A percentile compares a stretch with the other conserved stretches of the same genome.
Evolutionary conservation across 2,888 invertebrate species (phyloP).

Genomic region (Pterostichus niger): DNA sequence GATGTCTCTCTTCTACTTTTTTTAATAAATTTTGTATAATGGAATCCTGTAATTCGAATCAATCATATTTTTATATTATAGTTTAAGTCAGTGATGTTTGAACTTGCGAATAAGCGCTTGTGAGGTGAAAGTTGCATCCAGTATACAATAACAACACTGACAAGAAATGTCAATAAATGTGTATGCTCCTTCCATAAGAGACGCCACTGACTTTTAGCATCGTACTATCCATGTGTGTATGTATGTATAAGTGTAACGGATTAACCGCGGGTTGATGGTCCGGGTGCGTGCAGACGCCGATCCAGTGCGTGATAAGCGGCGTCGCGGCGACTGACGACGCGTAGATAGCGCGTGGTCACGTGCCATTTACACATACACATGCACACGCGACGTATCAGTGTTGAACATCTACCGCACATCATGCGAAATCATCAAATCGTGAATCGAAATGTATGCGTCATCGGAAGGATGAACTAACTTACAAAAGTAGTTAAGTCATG

Average conservation of each 20-base stretch:
- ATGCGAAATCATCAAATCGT: constrained; percentile 3
- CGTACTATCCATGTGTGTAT: background rate
- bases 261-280: background rate
- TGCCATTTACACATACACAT: constrained; percentile 20
- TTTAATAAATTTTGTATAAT: too few relatives aligned
- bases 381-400: constrained; percentile 17
- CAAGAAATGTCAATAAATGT: background rate
- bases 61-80: too few relatives aligned
- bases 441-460: constrained; percentile 1
- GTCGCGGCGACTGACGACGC: constrained; percentile 41
- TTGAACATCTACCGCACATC: constrained; percentile 10
- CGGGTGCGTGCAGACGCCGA: constrained; percentile 25
- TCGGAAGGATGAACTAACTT: too few relatives aligned
- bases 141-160: background rate
- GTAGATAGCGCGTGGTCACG: constrained; percentile 42
- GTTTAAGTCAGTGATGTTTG: too few relatives aligned
- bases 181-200: background rate
- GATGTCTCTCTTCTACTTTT: too few relatives aligned
- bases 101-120: too few relatives aligned
- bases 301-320: constrained; percentile 39
- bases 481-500: too few relatives aligned
- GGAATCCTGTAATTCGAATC: too few relatives aligned
- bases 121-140: too few relatives aligned
- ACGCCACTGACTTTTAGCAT: constrained; percentile 8
- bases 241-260: constrained; percentile 1